Base-by-base conservation (phyloP, 2,113 vertebrate genomes). In the Nibea coibor region DNA sequence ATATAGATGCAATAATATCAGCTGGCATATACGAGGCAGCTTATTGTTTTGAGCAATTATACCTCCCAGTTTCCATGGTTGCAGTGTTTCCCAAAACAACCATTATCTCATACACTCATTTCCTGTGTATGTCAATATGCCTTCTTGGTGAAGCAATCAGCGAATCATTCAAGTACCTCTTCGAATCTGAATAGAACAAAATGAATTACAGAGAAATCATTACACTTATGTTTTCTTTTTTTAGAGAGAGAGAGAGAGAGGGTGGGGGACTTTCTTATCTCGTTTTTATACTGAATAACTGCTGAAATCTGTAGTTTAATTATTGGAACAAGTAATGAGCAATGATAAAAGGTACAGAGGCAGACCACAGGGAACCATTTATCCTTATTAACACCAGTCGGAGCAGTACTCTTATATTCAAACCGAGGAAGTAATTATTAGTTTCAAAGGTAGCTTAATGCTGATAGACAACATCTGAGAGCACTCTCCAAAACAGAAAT, bases 391-490 rank as follows among this genome's bases (percentile, higher is more conserved):
- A 14, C 20, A 3, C 58, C 26, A 75, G 10, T 9, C 0, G 35
- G 19, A 57, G 76, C 31, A 45, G 35, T 39, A 9, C 54, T 50
- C 57, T 64, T 15, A 58, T 72, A 59, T 31, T 86, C 48, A 75
- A 70, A 83, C 59, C 8, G 19, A 65, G 53, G 14, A 64, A 78
- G 59, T 66, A 81, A 86, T 85, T 80, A 77, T 78, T 31, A 68
- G 61, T 43, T 75, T 85, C 62, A 50, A 19, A 71, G 35, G 62
- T 58, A 67, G 73, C 57, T 72, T 78, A 42, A 77, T 81, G 75
- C 61, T 84, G 61, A 81, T 74, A 62, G 48, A 80, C 69, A 85
- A 58, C 51, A 82, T 70, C 78, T 66, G 48, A 88, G 75, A 72
- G 15, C n/a, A 43, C 24, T 62, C 10, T 26, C 47, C 20, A 65